Evolutionary conservation across 2,797 vertebrate genomes (phyloP).

Genomic region (Molossus alvarezi): DNA sequence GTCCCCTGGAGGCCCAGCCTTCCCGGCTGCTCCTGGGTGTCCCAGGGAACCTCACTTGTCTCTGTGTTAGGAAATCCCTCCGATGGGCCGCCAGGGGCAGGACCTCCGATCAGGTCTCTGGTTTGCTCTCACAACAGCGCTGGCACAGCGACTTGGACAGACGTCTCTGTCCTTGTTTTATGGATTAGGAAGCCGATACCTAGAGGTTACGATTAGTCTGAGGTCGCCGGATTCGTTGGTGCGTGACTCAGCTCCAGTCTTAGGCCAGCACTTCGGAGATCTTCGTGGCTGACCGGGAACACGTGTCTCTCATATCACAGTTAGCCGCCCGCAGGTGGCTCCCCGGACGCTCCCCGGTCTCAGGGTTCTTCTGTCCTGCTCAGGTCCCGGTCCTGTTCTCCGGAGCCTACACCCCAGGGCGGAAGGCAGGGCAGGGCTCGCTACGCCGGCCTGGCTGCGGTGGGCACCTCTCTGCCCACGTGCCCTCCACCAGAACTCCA

Average conservation of each 20-base stretch:
- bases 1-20: accelerated
- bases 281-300: background rate
- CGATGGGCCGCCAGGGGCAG: too few species aligned
- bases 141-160: background rate
- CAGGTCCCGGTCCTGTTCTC: background rate
- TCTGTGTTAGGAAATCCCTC: accelerated
- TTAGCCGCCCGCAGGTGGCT: background rate
- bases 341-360: accelerated
- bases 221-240: too few species aligned
- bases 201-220: background rate
- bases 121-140: background rate
- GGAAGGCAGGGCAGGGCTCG: accelerated
- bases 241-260: background rate
- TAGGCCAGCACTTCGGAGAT: background rate
- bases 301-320: background rate
- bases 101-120: background rate
- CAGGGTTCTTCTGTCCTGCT: background rate
- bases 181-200: background rate
- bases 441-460: too few species aligned
- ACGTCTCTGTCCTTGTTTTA: background rate
- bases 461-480: background rate
- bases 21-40: too few species aligned
- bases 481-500: background rate
- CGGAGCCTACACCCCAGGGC: background rate
- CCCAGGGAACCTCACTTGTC: background rate